Base-by-base conservation (phyloP, 2,888 invertebrate genomes). In the Lithophane semibrunnea region DNA sequence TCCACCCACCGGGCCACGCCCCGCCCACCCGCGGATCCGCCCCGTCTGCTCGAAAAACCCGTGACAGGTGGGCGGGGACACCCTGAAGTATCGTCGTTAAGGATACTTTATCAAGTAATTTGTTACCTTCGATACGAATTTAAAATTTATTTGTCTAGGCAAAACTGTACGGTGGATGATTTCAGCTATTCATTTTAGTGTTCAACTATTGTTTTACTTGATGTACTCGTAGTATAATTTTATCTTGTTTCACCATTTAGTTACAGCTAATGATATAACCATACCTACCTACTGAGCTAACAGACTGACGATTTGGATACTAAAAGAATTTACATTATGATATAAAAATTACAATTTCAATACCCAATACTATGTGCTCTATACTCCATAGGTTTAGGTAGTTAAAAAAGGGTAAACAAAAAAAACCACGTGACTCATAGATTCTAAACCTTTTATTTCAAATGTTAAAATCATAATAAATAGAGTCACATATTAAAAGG, bases 31-130 rank as follows among this genome's bases (percentile, higher is more conserved):
- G 75, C 64, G 68, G 86, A 86, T 85, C 94, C 95, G 93, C 94
- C 95, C 89, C 79, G 75, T 87, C 84, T 86, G 84, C 80, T 88
- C 90, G 89, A 94, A 95, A 95, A 95, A 94, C 93, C 79, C 83
- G 90, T 95, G 95, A 94, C 96, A 96, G 94, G 94, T 95, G 93
- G 96, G 96, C 91, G 96, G 93, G 75, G 90, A 88, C 71, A 80
- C 80, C 73, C 91, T 95, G 92, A 95, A 96, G 94, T 94, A 95
- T 95, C 93, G 92, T 93, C 92, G 95, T 94, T 95, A 95, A 95
- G 95, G 94, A 96, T 92, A 96, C 94, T 96, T 96, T 95, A 95
- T 94, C 95, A 96, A 96, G 95, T 96, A 95, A 96, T 96, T 96
- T 96, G 96, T 96, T 94, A 93, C 92, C 92, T 93, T 94, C 94